phyloP scores from a whole-genome alignment of 2,797 vertebrate species.

The Pseudochirops corinnae region DNA sequence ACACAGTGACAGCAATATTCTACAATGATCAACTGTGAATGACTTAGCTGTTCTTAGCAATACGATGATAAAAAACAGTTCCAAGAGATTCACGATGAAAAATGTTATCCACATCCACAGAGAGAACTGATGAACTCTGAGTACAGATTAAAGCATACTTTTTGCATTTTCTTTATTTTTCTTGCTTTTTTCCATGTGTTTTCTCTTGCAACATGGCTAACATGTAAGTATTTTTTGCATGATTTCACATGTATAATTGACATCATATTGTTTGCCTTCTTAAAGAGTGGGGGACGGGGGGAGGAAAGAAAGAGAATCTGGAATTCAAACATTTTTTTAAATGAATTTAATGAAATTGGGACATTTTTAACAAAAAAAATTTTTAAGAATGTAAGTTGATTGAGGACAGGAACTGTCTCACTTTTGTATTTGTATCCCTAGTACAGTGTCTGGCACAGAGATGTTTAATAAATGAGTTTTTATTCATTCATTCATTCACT shows the following conservation, averaged over 20 bases:
- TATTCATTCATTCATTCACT: neutral
- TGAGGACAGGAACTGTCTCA: neutral
- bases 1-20: neutral
- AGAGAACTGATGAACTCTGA: neutral
- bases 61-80: neutral
- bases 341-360: neutral
- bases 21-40: neutral
- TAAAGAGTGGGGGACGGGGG: neutral
- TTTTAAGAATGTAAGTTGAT: neutral
- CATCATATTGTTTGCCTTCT: neutral
- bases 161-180: neutral
- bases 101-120: neutral
- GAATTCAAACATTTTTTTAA: neutral
- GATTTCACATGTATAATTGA: neutral
- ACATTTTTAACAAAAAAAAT: neutral
- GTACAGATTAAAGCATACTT: neutral
- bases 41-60: neutral
- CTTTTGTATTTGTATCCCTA: neutral
- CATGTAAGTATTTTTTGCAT: neutral
- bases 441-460: neutral
- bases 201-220: neutral
- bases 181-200: neutral
- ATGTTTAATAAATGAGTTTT: neutral
- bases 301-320: neutral
- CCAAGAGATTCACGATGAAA: neutral